A percentile compares a stretch with the other conserved stretches of the same genome.
Evolutionary conservation across 2,797 vertebrate genomes (phyloP).

Genomic region (Erethizon dorsatum): DNA sequence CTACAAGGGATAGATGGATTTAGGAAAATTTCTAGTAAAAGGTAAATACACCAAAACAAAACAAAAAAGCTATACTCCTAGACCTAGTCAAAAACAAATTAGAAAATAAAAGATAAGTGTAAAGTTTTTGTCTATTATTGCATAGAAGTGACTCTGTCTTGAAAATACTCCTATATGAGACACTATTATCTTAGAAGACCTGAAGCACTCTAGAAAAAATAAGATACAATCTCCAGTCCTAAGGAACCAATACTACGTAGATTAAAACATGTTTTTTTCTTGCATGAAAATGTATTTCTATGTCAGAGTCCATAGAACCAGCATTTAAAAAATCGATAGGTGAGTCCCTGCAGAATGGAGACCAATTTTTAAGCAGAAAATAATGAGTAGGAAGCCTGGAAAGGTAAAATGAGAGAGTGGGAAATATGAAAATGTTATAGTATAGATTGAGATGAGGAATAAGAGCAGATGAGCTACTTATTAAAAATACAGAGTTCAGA

Average conservation of each 20-base stretch:
- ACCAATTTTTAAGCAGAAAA: conserved; percentile 28
- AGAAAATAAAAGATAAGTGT: background rate
- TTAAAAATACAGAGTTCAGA: background rate
- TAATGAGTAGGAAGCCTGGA: background rate
- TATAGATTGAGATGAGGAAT: conserved; percentile 37
- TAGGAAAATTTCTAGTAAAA: background rate
- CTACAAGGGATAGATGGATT: background rate
- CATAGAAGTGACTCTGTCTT: background rate
- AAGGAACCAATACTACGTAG: background rate
- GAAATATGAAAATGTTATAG: background rate
- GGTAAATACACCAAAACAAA: background rate
- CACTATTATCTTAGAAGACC: background rate
- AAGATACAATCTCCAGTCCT: background rate
- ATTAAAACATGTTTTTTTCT: background rate
- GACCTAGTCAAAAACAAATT: background rate
- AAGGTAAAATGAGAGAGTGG: background rate
- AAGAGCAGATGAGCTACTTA: background rate
- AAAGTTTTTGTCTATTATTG: background rate
- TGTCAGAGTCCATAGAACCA: background rate
- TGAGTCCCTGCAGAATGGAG: background rate
- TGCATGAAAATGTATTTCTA: background rate
- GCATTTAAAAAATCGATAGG: conserved; percentile 1
- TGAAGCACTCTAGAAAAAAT: background rate
- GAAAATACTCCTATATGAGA: background rate
- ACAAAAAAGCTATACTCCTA: background rate